phyloP scores from a whole-genome alignment of 2,797 vertebrate genomes.

The Lepilemur ruficaudatus region DNA sequence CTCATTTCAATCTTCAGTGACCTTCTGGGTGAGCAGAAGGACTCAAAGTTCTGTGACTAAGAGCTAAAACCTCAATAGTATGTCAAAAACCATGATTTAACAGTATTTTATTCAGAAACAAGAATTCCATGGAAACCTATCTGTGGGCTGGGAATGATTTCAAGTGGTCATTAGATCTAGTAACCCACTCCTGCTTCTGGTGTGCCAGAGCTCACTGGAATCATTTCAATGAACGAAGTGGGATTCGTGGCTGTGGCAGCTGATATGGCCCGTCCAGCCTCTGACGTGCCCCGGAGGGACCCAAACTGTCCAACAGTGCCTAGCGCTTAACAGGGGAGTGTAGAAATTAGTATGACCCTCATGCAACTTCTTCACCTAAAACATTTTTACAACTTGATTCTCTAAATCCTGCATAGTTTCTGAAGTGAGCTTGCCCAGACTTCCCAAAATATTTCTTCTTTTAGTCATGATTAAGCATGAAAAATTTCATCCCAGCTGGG shows the following conservation, averaged over 20 bases:
- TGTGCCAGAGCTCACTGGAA: neutral
- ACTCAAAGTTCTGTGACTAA: neutral
- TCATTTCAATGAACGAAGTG: neutral
- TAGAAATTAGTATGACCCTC: neutral
- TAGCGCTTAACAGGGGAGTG: neutral
- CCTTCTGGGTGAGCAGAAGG: neutral
- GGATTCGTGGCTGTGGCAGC: neutral
- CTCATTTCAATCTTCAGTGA: neutral
- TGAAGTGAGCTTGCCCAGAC: neutral
- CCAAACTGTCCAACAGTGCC: neutral
- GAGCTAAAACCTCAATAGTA: neutral
- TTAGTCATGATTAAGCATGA: neutral
- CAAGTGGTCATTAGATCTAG: neutral
- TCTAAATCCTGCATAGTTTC: neutral
- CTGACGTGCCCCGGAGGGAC: neutral
- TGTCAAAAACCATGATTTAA: neutral
- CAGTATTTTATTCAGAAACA: neutral
- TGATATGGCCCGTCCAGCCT: neutral
- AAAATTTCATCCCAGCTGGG: neutral
- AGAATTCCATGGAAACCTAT: neutral
- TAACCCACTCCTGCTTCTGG: neutral
- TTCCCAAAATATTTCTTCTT: constrained; percentile 15
- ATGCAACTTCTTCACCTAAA: neutral
- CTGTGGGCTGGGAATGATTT: neutral
- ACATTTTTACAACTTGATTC: neutral